These are phyloP conservation scores for Labeo catla DNA, from an alignment of 2,113 vertebrate species.

Conservation along the genomic window DNA sequence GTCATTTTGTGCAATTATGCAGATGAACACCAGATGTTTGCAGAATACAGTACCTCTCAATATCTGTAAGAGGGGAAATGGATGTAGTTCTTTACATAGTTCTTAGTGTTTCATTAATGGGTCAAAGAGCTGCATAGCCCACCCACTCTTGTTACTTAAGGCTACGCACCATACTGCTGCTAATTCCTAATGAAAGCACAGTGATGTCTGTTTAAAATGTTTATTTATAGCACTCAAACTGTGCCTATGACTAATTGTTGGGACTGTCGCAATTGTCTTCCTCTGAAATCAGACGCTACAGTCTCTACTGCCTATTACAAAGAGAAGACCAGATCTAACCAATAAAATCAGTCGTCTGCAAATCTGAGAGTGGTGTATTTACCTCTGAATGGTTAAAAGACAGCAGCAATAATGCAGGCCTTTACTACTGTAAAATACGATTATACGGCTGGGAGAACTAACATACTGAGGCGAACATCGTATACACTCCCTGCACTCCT, in stretches of 20 bases:
- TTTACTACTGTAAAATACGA: conserved; percentile 23
- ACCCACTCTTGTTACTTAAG: neutral
- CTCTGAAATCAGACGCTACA: neutral
- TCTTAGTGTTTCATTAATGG: neutral
- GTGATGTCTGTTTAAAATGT: neutral
- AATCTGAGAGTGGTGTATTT: neutral
- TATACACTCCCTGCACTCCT: conserved; percentile 29
- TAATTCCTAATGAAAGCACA: neutral
- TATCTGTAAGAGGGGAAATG: no score
- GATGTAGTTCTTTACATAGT: neutral
- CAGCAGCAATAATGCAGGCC: conserved; percentile 14
- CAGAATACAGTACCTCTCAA: no score
- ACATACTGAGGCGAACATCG: conserved; percentile 37
- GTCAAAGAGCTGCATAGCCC: neutral
- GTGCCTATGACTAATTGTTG: neutral
- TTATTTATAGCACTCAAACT: neutral
- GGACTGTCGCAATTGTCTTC: neutral
- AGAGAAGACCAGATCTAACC: neutral
- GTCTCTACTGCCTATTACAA: neutral
- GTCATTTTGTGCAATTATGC: no score
- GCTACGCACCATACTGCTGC: neutral
- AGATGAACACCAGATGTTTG: no score
- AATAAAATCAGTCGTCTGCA: neutral
- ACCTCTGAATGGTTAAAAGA: conserved; percentile 16
- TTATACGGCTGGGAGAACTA: conserved; percentile 35